These are phyloP conservation scores for Drosophila mauritiana DNA, from an alignment of 1,140 invertebrate genomes.

Conservation along the genomic window DNA sequence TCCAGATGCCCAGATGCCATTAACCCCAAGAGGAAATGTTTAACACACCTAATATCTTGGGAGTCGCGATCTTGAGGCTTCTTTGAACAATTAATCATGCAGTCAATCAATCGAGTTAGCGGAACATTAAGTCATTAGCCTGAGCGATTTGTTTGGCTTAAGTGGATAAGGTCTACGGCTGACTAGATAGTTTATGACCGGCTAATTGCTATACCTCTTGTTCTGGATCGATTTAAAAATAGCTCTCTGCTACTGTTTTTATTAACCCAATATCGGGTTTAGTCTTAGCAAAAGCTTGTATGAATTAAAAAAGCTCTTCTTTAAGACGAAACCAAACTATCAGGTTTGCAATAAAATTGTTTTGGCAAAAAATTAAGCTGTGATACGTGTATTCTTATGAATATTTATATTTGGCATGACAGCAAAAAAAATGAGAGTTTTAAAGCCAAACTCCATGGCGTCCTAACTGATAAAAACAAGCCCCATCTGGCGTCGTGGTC, in stretches of 20 bases:
- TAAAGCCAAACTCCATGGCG: conserved; percentile 33
- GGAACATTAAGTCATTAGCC: conserved; percentile 43
- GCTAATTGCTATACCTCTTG: conserved; percentile 28
- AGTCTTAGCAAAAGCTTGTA: background rate
- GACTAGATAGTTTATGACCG: conserved; percentile 38
- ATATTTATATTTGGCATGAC: conserved; percentile 50
- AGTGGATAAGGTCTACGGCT: conserved; percentile 10
- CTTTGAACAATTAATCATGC: conserved; percentile 17
- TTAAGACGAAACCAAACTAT: conserved; percentile 29
- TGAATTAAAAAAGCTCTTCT: conserved; percentile 22
- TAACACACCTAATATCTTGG: background rate
- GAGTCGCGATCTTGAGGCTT: conserved; percentile 23
- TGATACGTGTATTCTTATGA: conserved; percentile 52
- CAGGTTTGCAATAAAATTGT: conserved; percentile 37
- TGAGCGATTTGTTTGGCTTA: background rate
- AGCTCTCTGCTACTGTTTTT: conserved; percentile 35
- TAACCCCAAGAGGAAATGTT: conserved; percentile 50
- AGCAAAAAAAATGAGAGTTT: conserved; percentile 53
- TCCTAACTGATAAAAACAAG: conserved; percentile 40
- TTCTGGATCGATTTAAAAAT: conserved; percentile 29
- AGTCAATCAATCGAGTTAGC: conserved; percentile 43
- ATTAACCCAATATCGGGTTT: background rate
- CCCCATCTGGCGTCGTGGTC: conserved; percentile 35
- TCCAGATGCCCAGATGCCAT: conserved; percentile 51
- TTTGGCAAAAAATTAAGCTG: conserved; percentile 33